phyloP scores from a whole-genome alignment of 2,888 invertebrate species.

The Acanthosepion pharaonis region DNA sequence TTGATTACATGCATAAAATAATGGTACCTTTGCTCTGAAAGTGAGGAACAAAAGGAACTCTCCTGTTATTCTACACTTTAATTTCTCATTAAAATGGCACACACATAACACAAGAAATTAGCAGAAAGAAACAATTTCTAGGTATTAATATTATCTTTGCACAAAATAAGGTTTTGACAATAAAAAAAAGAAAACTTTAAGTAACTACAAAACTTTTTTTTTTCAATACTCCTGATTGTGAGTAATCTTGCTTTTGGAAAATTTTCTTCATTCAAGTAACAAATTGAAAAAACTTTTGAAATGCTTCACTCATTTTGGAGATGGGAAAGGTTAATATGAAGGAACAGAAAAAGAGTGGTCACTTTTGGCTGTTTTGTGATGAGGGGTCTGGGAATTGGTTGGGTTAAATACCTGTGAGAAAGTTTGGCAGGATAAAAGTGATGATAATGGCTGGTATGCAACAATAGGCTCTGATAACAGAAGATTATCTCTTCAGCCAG shows the following conservation, averaged over 20 bases:
- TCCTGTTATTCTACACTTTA: too few relatives aligned
- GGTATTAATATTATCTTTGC: too few relatives aligned
- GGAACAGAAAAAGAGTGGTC: neutral
- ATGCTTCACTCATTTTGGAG: neutral
- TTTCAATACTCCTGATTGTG: neutral
- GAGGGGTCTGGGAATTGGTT: neutral
- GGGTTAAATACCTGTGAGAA: neutral
- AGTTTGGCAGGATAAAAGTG: neutral
- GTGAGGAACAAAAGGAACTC: too few relatives aligned
- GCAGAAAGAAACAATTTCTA: too few relatives aligned
- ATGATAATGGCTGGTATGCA: neutral
- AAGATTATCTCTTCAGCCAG: slow-evolving; percentile 9
- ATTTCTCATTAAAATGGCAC: too few relatives aligned
- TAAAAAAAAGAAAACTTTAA: too few relatives aligned
- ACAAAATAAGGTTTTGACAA: neutral
- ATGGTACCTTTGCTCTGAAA: too few relatives aligned
- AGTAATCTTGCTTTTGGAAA: neutral
- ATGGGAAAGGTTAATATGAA: neutral
- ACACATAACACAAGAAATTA: too few relatives aligned
- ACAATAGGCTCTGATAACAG: neutral
- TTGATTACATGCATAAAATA: too few relatives aligned
- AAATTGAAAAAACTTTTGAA: neutral
- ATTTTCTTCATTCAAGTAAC: neutral
- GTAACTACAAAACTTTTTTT: neutral
- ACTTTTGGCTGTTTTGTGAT: neutral